phyloP scores from a whole-genome alignment of 2,888 invertebrate species.

The Meliscaeva auricollis region DNA sequence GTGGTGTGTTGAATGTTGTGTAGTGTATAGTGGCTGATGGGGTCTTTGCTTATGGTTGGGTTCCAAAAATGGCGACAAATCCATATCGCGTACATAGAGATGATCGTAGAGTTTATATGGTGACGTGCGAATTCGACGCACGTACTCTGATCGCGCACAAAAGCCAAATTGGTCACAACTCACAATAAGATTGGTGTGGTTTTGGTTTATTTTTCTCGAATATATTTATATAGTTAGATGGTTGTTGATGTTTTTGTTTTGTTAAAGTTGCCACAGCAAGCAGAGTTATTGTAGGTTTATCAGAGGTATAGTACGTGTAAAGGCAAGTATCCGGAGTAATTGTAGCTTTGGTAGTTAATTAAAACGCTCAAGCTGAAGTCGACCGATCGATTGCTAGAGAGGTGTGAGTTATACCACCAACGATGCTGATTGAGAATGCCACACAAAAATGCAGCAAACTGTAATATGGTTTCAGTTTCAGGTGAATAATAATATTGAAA shows the following conservation, averaged over 20 bases:
- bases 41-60: conserved; percentile 26
- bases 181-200: conserved; percentile 32
- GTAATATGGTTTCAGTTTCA: conserved; percentile 52
- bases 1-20: not conserved
- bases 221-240: not conserved
- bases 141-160: conserved; percentile 68
- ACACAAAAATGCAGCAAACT: conserved; percentile 53
- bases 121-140: conserved; percentile 73
- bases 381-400: conserved; percentile 7
- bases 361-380: conserved; percentile 47
- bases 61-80: conserved; percentile 74
- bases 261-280: not conserved
- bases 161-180: conserved; percentile 65
- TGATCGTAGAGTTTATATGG: conserved; percentile 28
- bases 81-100: conserved; percentile 66
- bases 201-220: conserved; percentile 22
- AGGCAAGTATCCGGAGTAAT: conserved; percentile 21
- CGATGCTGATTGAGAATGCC: conserved; percentile 34
- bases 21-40: not conserved
- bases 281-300: conserved; percentile 4
- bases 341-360: conserved; percentile 61
- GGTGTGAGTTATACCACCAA: conserved; percentile 58
- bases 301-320: not conserved
- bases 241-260: not conserved
- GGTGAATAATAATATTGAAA: conserved; percentile 52